These are phyloP conservation scores for Apaloderma vittatum DNA, from an alignment of 2,113 vertebrate genomes.

Conservation along the genomic window DNA sequence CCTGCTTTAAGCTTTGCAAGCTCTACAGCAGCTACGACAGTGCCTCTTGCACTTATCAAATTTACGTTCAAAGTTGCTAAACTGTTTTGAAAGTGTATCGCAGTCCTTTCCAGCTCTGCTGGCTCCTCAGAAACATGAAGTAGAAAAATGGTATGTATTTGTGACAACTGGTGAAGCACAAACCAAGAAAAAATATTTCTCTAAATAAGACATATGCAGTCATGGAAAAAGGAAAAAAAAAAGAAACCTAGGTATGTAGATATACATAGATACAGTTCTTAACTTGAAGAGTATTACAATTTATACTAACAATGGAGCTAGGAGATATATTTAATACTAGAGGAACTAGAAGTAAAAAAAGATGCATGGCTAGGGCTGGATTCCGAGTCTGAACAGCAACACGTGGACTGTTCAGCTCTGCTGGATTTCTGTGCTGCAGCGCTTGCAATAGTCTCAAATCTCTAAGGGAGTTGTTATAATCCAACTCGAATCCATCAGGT, in stretches of 20 bases:
- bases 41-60: constrained; percentile 46
- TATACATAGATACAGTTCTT: background rate
- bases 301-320: background rate
- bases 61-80: constrained; percentile 71
- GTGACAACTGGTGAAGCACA: constrained; percentile 41
- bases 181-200: background rate
- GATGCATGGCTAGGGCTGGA: background rate
- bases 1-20: constrained; percentile 41
- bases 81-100: constrained; percentile 71
- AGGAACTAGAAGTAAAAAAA: background rate
- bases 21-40: constrained; percentile 19
- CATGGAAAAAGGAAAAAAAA: background rate
- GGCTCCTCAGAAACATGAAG: constrained; percentile 49
- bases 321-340: background rate
- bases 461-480: background rate
- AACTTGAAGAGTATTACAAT: background rate
- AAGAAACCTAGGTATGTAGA: background rate
- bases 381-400: background rate
- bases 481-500: background rate
- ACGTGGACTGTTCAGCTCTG: background rate
- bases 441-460: background rate
- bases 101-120: constrained; percentile 35
- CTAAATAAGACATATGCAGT: background rate
- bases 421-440: background rate
- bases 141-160: constrained; percentile 14